A percentile compares a stretch with the other conserved stretches of the same genome.
These are phyloP conservation scores for Horisme vitalbata DNA, from an alignment of 2,888 invertebrate species.

Conservation along the genomic window DNA sequence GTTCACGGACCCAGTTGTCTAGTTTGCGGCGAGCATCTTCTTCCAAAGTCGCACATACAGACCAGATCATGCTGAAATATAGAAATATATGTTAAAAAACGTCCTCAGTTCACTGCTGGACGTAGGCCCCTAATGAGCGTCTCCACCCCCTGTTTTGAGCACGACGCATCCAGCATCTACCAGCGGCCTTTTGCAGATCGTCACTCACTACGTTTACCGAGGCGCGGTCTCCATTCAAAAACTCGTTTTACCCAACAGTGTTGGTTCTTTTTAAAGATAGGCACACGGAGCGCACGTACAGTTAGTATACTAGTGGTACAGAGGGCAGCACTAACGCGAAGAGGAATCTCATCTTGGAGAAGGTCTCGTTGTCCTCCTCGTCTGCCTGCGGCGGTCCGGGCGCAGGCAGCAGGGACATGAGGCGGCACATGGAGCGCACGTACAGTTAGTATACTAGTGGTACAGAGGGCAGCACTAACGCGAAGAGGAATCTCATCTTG, in stretches of 20 bases:
- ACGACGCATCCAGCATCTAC: too few relatives aligned
- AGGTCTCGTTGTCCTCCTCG: slow-evolving; percentile 79
- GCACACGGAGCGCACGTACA: slow-evolving; percentile 90
- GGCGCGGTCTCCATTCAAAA: too few relatives aligned
- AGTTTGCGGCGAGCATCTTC: slow-evolving; percentile 89
- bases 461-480: slow-evolving; percentile 76
- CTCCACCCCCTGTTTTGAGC: too few relatives aligned
- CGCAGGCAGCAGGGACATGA: slow-evolving; percentile 84
- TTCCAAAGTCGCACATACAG: slow-evolving; percentile 91
- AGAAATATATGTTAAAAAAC: too few relatives aligned
- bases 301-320: too few relatives aligned
- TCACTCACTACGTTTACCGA: too few relatives aligned
- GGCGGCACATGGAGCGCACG: slow-evolving; percentile 89
- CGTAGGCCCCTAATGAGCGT: too few relatives aligned
- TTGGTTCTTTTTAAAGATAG: too few relatives aligned
- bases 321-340: slow-evolving; percentile 84
- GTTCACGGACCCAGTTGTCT: slow-evolving; percentile 90
- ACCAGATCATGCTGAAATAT: slow-evolving; percentile 88
- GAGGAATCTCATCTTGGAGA: slow-evolving; percentile 88
- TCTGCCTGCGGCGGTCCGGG: slow-evolving; percentile 60
- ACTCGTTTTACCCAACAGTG: too few relatives aligned
- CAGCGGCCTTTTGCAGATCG: too few relatives aligned
- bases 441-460: too few relatives aligned
- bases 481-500: slow-evolving; percentile 89
- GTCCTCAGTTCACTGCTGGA: too few relatives aligned